Evolutionary conservation across 2,888 invertebrate genomes (phyloP).

Genomic region (Linnaemya vulpina): DNA sequence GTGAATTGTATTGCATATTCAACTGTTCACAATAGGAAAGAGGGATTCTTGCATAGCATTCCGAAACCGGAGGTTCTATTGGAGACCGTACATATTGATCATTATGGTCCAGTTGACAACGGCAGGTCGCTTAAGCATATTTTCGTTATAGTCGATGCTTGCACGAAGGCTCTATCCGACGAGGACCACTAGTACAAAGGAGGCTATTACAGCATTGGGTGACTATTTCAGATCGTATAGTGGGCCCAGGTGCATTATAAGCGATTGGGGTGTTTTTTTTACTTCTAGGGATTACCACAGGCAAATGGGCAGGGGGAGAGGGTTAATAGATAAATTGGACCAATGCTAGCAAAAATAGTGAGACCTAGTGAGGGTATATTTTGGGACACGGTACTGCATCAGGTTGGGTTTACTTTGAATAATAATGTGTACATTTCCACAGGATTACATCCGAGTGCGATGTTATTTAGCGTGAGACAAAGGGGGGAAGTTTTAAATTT

Average conservation of each 20-base stretch:
- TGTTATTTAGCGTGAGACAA: not conserved
- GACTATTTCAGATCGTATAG: slow-evolving; percentile 1
- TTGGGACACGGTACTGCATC: slow-evolving; percentile 4
- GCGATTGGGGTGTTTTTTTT: not conserved
- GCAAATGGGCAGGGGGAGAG: slow-evolving; percentile 7
- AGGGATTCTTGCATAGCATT: too few species aligned
- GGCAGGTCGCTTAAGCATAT: too few species aligned
- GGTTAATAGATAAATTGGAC: slow-evolving; percentile 1
- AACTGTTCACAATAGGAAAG: too few species aligned
- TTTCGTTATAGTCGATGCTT: too few species aligned
- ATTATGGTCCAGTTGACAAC: too few species aligned
- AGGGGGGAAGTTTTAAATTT: not conserved
- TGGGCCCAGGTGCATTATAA: not conserved
- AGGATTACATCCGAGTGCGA: slow-evolving; percentile 5
- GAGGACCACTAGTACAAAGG: too few species aligned
- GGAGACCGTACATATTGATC: too few species aligned
- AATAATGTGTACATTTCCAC: not conserved
- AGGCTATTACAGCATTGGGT: not conserved
- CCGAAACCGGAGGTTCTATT: too few species aligned
- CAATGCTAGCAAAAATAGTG: slow-evolving; percentile 12
- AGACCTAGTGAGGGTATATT: not conserved
- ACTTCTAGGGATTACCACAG: not conserved
- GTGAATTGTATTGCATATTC: too few species aligned
- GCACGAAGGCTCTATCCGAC: too few species aligned
- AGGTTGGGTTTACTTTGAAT: slow-evolving; percentile 10